Percentiles rank a stretch among this genome's conserved stretches.
These are phyloP conservation scores for Odocoileus virginianus DNA, from an alignment of 2,113 vertebrate genomes.

Conservation along the genomic window DNA sequence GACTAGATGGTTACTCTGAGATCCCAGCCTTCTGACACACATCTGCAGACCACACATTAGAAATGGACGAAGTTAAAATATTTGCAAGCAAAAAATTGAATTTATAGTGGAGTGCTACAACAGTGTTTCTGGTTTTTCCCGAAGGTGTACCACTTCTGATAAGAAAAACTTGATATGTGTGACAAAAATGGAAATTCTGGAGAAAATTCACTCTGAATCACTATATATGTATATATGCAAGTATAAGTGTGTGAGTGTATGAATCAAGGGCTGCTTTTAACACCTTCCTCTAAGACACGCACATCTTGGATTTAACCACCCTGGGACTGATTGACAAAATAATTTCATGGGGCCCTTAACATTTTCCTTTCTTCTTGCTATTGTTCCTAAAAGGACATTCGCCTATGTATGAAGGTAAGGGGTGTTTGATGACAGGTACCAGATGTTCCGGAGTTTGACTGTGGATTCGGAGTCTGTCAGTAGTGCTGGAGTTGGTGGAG, in stretches of 20 bases:
- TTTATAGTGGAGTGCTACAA: neutral
- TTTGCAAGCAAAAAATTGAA: neutral
- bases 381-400: neutral
- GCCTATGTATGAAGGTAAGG: rapidly evolving
- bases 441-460: neutral
- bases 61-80: neutral
- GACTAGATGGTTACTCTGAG: neutral
- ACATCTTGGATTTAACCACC: neutral
- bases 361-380: neutral
- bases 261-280: neutral
- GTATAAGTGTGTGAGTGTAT: neutral
- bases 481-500: neutral
- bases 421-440: neutral
- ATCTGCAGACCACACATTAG: neutral
- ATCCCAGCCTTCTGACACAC: no score
- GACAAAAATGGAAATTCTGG: neutral
- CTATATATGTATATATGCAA: neutral
- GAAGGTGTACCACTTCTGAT: neutral
- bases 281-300: neutral
- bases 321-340: neutral
- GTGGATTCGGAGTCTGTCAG: neutral
- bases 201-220: neutral
- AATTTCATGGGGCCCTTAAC: neutral
- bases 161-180: neutral
- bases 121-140: neutral